Evolutionary conservation across 1,140 invertebrate species (phyloP), one percentile per base, ranked within the genome.

Genomic region (Neodiprion pinetum): DNA sequence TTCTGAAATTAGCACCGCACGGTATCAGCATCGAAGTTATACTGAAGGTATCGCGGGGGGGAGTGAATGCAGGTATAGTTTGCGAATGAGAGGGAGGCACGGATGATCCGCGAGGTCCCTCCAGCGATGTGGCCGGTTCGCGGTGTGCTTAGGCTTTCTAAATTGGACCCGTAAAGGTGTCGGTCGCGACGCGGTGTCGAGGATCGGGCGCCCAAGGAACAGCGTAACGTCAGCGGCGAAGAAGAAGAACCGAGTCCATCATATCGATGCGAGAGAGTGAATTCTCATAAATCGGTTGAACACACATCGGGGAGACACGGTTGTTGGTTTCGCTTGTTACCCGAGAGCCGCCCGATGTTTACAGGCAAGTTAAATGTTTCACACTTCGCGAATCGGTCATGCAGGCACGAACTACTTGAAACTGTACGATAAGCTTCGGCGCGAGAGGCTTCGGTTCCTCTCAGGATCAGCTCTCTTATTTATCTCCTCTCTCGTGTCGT

Each of bases 161-260:
- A 61, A 61, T 61, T 61, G 53, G 53, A 61, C 53, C 53, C 9
- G 53, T 9, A 61, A 61, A 61, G 53, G 53, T 61, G 53, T 61
- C 28, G 28, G n/a, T 9, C 4, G 53, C 53, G 53, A 14, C 53
- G 53, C 11, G 53, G n/a, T 40, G 1, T 40, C 28, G 28, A 40
- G 28, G 28, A 40, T 40, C 28, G 5, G 1, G 28, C 28, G 28
- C 1, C 28, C 5, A 5, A 2, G 28, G 28, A 40, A 2, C 28
- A 5, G 28, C 28, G 28, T 40, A 40, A 40, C 28, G 28, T 40
- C 28, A 40, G 28, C 28, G 28, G 5, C 28, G 28, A 40, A 40
- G 28, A 40, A 40, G 28, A 40, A 40, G 28, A 40, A 40, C 28
- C 28, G 28, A 40, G 28, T 40, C 5, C 28, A 40, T 4, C 28